Base-by-base conservation (phyloP, 1,140 invertebrate species). In the Saccostrea glomerata region DNA sequence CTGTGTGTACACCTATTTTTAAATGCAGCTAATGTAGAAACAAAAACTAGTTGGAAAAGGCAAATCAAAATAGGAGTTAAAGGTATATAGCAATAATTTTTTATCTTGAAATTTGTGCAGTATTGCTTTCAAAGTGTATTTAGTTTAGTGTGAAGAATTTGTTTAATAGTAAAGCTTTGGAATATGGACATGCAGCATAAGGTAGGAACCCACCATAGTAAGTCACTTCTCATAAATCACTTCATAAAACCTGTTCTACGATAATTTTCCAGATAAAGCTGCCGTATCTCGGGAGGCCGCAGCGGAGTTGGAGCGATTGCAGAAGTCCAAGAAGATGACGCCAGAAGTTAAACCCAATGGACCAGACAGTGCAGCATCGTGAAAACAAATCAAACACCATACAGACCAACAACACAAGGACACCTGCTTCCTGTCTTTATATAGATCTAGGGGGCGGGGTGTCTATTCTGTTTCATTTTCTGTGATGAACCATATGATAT, bases 261-360 rank as follows among this genome's bases (percentile, higher is more conserved):
- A 55, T 4, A 87, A 54, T 86, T 12, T 47, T 90, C 94, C 96
- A 90, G 95, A 95, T 90, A 95, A 95, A 93, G 94, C 95, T 90
- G 96, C 97, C 5, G 97, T 98, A 95, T 96, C 98, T 86, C 97
- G 97, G 15, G 98, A 98, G 94, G 98, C 98, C 36, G 98, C 97
- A 36, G 98, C 98, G n/a, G 98, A 98, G 95, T 96, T 98, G 25
- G 98, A 99, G 94, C 96, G 98, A 88, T 96, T 98, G 92, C 97
- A 97, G 86, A 96, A 97, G 93, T 96, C 96, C 87, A 97, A 97
- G 93, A 97, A 97, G 85, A 87, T 88, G 56, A 85, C 88, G 55
- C 87, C 90, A 84, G 90, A 90, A 70, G 87, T 82, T 15, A 92
- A 92, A 87, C 90, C 91, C 88, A 92, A 92, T 86, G 91, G 90